Conservation (phyloP, 1,140 invertebrate genomes). For the Triops cancriformis region DNA sequence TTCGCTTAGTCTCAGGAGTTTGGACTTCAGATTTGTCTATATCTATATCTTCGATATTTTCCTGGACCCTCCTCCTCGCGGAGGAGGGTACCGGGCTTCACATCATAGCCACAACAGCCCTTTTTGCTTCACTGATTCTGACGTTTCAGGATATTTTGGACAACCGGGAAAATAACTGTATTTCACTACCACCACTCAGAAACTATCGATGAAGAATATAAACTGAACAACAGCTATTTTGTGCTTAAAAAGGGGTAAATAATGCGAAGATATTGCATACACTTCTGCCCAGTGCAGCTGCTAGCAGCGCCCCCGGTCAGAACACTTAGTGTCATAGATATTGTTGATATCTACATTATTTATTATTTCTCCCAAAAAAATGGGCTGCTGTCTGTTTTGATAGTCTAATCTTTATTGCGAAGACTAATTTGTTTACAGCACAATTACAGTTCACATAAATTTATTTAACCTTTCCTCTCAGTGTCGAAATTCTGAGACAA, state of each 20-base stretch:
- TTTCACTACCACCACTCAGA: neutral
- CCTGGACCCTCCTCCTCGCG: neutral
- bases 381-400: too few species aligned
- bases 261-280: neutral
- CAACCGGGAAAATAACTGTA: neutral
- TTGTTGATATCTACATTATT: too few species aligned
- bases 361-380: too few species aligned
- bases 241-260: neutral
- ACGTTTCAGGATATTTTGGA: neutral
- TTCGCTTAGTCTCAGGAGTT: neutral
- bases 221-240: neutral
- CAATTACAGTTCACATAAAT: too few species aligned
- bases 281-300: neutral
- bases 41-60: too few species aligned
- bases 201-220: neutral
- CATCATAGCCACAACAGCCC: neutral
- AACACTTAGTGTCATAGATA: too few species aligned
- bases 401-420: too few species aligned
- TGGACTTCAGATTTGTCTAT: neutral
- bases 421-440: too few species aligned
- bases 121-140: neutral
- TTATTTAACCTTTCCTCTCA: too few species aligned
- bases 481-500: too few species aligned
- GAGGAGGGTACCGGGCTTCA: neutral
- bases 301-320: neutral